These are phyloP conservation scores for Notospermus geniculatus DNA, from an alignment of 1,140 invertebrate genomes.

Conservation along the genomic window DNA sequence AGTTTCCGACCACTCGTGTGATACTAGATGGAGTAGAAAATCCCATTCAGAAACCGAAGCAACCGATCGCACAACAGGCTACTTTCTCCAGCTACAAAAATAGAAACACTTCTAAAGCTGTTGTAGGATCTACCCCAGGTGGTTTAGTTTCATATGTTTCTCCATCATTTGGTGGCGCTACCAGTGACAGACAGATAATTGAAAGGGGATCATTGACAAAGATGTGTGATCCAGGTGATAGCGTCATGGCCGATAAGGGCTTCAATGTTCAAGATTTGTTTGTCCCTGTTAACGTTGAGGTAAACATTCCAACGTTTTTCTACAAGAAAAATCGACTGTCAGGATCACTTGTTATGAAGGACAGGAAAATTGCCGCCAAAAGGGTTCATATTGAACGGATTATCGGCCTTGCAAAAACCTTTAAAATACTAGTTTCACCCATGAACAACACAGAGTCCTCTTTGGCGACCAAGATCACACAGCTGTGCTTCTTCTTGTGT, in stretches of 20 bases:
- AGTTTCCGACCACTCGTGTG: constrained; percentile 35
- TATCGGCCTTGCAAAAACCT: constrained; percentile 17
- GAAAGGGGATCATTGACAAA: constrained; percentile 10
- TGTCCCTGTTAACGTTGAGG: constrained; percentile 9
- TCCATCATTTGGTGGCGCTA: constrained; percentile 13
- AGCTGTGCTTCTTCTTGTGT: constrained; percentile 12
- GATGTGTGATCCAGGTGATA: constrained; percentile 10
- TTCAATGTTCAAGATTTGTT: constrained; percentile 22
- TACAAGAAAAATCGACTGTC: constrained; percentile 16
- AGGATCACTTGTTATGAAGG: constrained; percentile 5
- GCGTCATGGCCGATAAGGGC: constrained; percentile 11
- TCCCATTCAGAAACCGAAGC: constrained; percentile 28
- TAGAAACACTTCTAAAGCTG: no score
- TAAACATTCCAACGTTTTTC: constrained; percentile 13
- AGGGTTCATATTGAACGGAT: constrained; percentile 21
- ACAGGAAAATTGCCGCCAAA: constrained; percentile 15
- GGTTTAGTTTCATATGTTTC: constrained; percentile 20
- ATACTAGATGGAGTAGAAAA: constrained; percentile 42
- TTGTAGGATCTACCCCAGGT: no score
- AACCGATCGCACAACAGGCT: no score
- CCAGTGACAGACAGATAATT: constrained; percentile 20
- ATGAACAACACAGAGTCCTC: no score
- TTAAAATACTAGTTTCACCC: constrained; percentile 3
- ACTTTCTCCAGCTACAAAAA: no score
- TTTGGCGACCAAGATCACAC: no score